Evolutionary conservation across 2,797 vertebrate genomes (phyloP).

Genomic region (Phataginus tricuspis): DNA sequence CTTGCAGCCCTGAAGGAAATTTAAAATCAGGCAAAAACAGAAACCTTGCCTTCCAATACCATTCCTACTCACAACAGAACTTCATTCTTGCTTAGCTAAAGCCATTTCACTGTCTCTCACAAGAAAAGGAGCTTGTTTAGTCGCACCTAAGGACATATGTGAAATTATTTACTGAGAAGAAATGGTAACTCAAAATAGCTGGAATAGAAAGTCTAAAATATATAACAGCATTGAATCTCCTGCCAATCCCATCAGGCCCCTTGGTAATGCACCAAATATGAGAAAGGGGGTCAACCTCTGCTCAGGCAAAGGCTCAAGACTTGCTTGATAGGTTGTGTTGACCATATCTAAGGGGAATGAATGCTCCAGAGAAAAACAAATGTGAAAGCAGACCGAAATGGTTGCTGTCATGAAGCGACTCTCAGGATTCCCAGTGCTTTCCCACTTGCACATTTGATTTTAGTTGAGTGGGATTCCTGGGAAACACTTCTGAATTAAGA

Average conservation of each 20-base stretch:
- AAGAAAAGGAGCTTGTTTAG: not conserved
- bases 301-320: not conserved
- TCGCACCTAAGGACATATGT: not conserved
- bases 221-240: not conserved
- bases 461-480: not conserved
- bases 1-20: not conserved
- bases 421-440: not conserved
- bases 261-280: not conserved
- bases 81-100: not conserved
- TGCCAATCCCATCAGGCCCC: too few species aligned
- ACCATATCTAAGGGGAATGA: not conserved
- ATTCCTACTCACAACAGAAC: not conserved
- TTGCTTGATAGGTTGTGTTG: not conserved
- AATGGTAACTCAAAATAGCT: not conserved
- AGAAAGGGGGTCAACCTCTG: too few species aligned
- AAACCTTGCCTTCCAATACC: not conserved
- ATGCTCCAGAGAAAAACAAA: not conserved
- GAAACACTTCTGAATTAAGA: constrained; percentile 23
- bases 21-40: not conserved
- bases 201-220: not conserved
- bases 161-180: not conserved
- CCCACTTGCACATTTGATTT: not conserved
- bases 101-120: not conserved
- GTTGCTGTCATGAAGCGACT: not conserved
- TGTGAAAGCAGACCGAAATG: not conserved